phyloP scores from a whole-genome alignment of 35 echinoderm and acorn worm genomes.

The Heliocidaris erythrogramma region DNA sequence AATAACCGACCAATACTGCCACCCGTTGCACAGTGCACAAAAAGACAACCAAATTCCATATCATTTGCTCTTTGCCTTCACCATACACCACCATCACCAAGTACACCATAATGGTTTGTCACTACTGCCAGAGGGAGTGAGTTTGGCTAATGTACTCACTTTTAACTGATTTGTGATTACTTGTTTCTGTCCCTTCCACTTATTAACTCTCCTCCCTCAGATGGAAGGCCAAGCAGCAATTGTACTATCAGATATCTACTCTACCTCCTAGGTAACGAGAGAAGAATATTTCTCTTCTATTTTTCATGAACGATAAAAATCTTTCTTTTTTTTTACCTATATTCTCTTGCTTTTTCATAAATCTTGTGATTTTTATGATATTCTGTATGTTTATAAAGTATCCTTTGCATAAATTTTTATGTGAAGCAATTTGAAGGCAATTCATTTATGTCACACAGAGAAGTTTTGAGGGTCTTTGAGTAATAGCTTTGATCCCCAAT shows the following conservation, averaged over 20 bases:
- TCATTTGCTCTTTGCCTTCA: conserved; percentile 12
- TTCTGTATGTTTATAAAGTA: neutral
- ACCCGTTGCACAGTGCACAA: neutral
- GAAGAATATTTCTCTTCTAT: neutral
- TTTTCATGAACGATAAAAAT: neutral
- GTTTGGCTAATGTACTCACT: conserved; percentile 28
- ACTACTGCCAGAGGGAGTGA: conserved; percentile 38
- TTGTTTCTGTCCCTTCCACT: conserved; percentile 53
- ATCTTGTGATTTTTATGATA: neutral
- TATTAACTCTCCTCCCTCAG: conserved; percentile 65
- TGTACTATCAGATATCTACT: conserved; percentile 85
- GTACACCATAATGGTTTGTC: neutral
- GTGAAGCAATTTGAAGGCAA: too few relatives aligned
- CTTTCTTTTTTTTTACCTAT: neutral
- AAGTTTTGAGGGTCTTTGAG: too few relatives aligned
- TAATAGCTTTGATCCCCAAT: too few relatives aligned
- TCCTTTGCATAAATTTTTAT: too few relatives aligned
- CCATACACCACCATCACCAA: conserved; percentile 31
- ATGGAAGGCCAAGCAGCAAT: conserved; percentile 77
- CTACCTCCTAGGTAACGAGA: conserved; percentile 69
- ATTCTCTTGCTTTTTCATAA: neutral
- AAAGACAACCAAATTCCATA: conserved; percentile 5
- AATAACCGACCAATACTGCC: neutral
- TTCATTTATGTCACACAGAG: too few relatives aligned
- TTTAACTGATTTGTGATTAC: conserved; percentile 23